These are phyloP conservation scores for Butorides virescens DNA, from an alignment of 2,113 vertebrate genomes.

Conservation along the genomic window DNA sequence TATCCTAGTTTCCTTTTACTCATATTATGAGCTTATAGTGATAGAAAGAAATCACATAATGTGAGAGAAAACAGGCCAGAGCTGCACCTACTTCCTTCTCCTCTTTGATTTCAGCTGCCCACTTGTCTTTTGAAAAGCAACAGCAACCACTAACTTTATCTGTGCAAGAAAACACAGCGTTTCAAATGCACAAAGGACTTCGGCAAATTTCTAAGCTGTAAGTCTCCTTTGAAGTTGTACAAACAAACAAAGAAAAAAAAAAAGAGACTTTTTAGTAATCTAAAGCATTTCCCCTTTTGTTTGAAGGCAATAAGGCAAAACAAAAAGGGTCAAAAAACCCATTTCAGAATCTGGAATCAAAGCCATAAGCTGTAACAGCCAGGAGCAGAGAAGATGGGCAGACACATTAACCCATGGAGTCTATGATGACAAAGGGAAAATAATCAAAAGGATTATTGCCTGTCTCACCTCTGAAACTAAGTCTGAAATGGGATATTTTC, in stretches of 20 bases:
- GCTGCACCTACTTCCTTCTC: not conserved
- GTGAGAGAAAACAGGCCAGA: not conserved
- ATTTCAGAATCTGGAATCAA: not conserved
- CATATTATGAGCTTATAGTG: not conserved
- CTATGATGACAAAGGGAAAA: not conserved
- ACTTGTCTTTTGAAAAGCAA: not conserved
- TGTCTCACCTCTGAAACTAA: not conserved
- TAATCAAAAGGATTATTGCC: not conserved
- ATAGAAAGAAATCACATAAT: not conserved
- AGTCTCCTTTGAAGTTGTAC: not conserved
- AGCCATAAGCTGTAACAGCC: not conserved
- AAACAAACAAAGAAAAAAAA: not conserved
- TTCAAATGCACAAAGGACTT: not conserved
- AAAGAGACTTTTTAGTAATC: not conserved
- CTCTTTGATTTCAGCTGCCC: not conserved
- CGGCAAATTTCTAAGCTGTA: not conserved
- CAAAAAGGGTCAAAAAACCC: not conserved
- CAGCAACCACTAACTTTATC: not conserved
- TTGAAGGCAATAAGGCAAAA: not conserved
- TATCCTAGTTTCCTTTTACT: not conserved
- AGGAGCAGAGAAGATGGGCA: not conserved
- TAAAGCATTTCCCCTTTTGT: not conserved
- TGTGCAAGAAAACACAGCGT: not conserved
- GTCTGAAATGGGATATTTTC: not conserved
- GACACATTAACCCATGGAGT: not conserved